These are phyloP conservation scores for Dynastes grantii DNA, from an alignment of 2,888 invertebrate genomes.

Conservation along the genomic window DNA sequence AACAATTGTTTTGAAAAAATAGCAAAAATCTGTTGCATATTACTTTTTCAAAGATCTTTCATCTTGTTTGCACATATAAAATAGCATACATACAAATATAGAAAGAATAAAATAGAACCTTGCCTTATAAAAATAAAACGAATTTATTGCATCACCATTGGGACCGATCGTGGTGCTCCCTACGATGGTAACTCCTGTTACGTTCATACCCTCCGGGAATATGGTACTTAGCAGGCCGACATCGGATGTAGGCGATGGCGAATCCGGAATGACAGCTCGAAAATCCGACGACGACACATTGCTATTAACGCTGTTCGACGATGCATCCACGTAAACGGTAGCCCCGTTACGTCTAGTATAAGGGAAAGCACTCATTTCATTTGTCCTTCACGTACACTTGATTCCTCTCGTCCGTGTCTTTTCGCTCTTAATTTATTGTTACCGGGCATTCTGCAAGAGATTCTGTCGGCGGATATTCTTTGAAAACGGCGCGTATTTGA, in stretches of 20 bases:
- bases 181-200: conserved; percentile 34
- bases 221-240: conserved; percentile 31
- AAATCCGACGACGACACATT: conserved; percentile 26
- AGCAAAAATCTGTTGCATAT: not conserved
- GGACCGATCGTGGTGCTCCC: conserved; percentile 30
- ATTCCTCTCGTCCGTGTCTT: conserved; percentile 11
- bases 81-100: not conserved
- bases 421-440: conserved; percentile 36
- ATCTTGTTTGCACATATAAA: not conserved
- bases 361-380: conserved; percentile 41
- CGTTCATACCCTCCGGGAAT: conserved; percentile 39
- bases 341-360: conserved; percentile 18
- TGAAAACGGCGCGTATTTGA: not conserved
- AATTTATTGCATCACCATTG: conserved; percentile 40
- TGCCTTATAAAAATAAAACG: conserved; percentile 46
- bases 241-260: conserved; percentile 26
- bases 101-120: conserved; percentile 1
- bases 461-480: not conserved
- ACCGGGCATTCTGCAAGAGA: conserved; percentile 9
- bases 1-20: too few relatives aligned
- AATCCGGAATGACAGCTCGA: conserved; percentile 35
- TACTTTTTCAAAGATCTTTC: not conserved
- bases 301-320: conserved; percentile 23
- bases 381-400: conserved; percentile 44
- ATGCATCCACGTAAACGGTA: conserved; percentile 34